Evolutionary conservation across 2,113 vertebrate species (phyloP), one percentile per base, ranked within the genome.

Genomic region (Scomber japonicus): DNA sequence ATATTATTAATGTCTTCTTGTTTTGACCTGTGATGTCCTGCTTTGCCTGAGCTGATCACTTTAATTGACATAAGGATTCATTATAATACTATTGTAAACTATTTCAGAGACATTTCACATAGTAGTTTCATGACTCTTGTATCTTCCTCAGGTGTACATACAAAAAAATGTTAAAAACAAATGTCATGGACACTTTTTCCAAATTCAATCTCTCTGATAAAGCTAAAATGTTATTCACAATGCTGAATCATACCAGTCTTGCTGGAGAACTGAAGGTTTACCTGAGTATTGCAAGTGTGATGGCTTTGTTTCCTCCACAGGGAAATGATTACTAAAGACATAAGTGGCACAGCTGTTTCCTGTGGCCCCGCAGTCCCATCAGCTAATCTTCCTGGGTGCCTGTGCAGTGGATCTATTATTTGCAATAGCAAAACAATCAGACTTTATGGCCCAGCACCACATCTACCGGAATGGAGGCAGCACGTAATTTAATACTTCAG

Each of bases 401-500:
- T 90, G 86, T 90, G 68, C 90, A 5, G 68, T 90, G 82, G 89
- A 90, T 86, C 94, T 92, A 94, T 94, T 95, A 94, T 93, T 93
- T 91, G 88, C 94, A 94, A 95, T 95, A 93, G 94, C 92, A 89
- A 95, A 94, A 95, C 94, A 95, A 95, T 95, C 93, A 94, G 92
- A 88, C 91, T 94, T 95, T 95, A 95, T 95, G 90, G 89, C 90
- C 92, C 90, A 91, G 86, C 91, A 93, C 78, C 86, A 88, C 85
- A 91, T 92, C 92, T 87, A 90, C 85, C 86, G 85, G 82, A 91
- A 90, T 90, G 85, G 85, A 88, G 91, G 86, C 82, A 67, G 85
- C 59, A 83, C 86, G 83, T 91, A 91, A 93, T 94, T 93, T 95
- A 93, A 95, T 95, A 93, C 93, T 92, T 90, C 75, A 76, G 91